Conservation (phyloP, 2,888 invertebrate species). For the Drosophila barbarae region DNA sequence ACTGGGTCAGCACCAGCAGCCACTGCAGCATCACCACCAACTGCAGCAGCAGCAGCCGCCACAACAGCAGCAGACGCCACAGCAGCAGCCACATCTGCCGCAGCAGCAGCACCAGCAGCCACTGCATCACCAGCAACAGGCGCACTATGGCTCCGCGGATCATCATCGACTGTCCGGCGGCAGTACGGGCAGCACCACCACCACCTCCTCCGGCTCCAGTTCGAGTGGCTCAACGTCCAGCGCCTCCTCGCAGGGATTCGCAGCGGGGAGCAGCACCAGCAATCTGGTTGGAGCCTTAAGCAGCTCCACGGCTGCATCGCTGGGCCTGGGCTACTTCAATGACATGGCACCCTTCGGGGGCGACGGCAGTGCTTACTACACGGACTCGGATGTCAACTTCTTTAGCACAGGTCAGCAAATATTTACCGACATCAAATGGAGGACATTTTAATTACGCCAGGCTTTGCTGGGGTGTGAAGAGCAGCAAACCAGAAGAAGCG, state of each 20-base stretch:
- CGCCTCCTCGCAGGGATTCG: conserved; percentile 61
- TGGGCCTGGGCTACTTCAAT: conserved; percentile 76
- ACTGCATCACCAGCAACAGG: conserved; percentile 50
- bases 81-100: conserved; percentile 41
- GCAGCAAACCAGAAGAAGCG: conserved; percentile 53
- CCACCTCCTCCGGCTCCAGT: conserved; percentile 66
- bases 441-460: conserved; percentile 64
- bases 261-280: conserved; percentile 24
- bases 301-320: conserved; percentile 72
- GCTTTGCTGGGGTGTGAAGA: conserved; percentile 60
- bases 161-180: conserved; percentile 78
- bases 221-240: conserved; percentile 67
- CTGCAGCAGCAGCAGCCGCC: conserved; percentile 36
- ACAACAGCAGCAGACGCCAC: conserved; percentile 34
- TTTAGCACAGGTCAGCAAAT: conserved; percentile 75
- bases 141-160: conserved; percentile 54
- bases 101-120: conserved; percentile 53
- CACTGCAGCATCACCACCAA: conserved; percentile 44
- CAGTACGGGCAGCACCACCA: conserved; percentile 71
- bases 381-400: conserved; percentile 79
- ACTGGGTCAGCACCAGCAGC: conserved; percentile 43
- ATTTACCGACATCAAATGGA: conserved; percentile 69
- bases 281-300: conserved; percentile 62
- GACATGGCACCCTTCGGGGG: conserved; percentile 77
- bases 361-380: conserved; percentile 77